phyloP scores from a whole-genome alignment of 53 echinoderm and acorn worm genomes.

The Actinopyga echinites region DNA sequence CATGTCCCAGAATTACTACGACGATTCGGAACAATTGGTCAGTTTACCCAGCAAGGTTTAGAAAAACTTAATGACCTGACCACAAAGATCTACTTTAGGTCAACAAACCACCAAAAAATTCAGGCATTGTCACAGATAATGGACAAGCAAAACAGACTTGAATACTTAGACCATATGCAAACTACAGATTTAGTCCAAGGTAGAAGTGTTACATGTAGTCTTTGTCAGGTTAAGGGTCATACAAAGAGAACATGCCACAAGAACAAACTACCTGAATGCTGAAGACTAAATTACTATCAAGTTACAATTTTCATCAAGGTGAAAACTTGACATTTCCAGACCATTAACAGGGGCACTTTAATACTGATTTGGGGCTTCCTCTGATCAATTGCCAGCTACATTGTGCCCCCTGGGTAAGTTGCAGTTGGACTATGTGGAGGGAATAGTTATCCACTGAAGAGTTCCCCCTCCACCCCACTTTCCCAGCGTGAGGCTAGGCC shows the following conservation, averaged over 20 bases:
- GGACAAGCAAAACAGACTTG: slow-evolving; percentile 38
- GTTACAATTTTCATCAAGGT: too few species aligned
- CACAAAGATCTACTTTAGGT: slow-evolving; percentile 47
- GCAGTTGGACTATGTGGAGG: too few species aligned
- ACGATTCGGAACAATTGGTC: slow-evolving; percentile 26
- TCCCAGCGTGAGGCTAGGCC: too few species aligned
- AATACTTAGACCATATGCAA: slow-evolving; percentile 14
- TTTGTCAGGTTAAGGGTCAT: neutral
- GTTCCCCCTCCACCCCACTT: neutral
- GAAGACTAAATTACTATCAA: too few species aligned
- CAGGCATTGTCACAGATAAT: slow-evolving; percentile 30
- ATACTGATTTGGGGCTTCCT: too few species aligned
- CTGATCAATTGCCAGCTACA: too few species aligned
- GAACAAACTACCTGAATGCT: too few species aligned
- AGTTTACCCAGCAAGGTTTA: slow-evolving; percentile 48
- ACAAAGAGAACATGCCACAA: slow-evolving; percentile 14
- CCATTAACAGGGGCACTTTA: too few species aligned
- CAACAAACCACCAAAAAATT: slow-evolving; percentile 27
- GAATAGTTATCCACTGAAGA: too few species aligned
- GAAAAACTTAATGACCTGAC: slow-evolving; percentile 50
- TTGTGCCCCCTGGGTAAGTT: too few species aligned
- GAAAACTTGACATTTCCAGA: too few species aligned
- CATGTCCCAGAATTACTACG: slow-evolving; percentile 45
- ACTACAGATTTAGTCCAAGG: neutral
- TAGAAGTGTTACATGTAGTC: slow-evolving; percentile 9